Evolutionary conservation across 2,797 vertebrate species (phyloP).

Genomic region (Apodemus agrarius): DNA sequence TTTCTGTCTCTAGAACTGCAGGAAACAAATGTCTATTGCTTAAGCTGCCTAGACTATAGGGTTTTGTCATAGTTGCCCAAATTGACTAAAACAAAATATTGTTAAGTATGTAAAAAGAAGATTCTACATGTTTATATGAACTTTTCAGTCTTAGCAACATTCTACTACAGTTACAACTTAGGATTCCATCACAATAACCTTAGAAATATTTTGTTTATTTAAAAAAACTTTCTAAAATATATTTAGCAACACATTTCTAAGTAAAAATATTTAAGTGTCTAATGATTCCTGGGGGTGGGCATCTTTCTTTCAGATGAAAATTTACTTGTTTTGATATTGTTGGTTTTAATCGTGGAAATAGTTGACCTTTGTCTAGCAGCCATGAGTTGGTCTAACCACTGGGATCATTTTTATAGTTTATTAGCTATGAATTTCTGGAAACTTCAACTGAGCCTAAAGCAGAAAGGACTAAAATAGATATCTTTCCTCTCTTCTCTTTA

Average conservation of each 20-base stretch:
- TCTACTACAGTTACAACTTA: not conserved
- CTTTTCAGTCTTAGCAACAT: constrained; percentile 6
- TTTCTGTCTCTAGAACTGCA: not conserved
- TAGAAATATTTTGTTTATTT: constrained; percentile 13
- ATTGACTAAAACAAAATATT: not conserved
- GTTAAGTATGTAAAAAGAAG: not conserved
- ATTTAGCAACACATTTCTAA: constrained; percentile 27
- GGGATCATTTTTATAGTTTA: not conserved
- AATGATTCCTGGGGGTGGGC: not conserved
- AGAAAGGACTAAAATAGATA: constrained; percentile 8
- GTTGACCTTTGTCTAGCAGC: not conserved
- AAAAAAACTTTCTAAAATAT: constrained; percentile 11
- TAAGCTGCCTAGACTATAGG: not conserved
- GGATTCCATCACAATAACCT: not conserved
- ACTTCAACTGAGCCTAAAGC: not conserved
- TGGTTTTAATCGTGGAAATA: constrained; percentile 40
- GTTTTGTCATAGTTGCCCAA: not conserved
- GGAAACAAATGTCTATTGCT: not conserved
- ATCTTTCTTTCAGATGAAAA: constrained; percentile 49
- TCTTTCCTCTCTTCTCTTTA: not conserved
- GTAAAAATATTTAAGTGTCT: constrained; percentile 21
- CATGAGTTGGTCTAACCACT: not conserved
- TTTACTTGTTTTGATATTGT: not conserved
- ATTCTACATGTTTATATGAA: not conserved
- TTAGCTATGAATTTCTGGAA: constrained; percentile 34